phyloP scores from a whole-genome alignment of 2,888 invertebrate species.

The Tetragonisca angustula region DNA sequence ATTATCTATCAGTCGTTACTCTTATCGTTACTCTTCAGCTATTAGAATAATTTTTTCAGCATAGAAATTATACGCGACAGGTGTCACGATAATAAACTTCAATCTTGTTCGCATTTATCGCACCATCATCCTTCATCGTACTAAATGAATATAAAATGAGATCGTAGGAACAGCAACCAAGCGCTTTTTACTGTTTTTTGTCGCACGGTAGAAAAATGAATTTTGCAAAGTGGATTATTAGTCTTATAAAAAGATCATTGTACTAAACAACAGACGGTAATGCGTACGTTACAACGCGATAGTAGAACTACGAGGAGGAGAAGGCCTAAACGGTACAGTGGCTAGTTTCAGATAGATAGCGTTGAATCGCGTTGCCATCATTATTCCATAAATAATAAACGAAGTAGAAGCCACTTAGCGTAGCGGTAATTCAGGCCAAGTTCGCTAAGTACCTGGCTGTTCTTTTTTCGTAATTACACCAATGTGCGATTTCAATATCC shows the following conservation, averaged over 20 bases:
- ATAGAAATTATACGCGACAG: not conserved
- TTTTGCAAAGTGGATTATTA: slow-evolving; percentile 4
- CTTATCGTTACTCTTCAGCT: not conserved
- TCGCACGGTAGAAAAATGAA: not conserved
- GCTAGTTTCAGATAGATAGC: not conserved
- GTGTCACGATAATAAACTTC: not conserved
- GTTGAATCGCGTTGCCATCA: slow-evolving; percentile 38
- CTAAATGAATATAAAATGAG: not conserved
- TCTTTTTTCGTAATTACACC: slow-evolving; percentile 46
- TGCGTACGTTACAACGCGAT: slow-evolving; percentile 26
- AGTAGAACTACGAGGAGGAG: not conserved
- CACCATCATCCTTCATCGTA: not conserved
- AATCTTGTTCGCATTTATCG: not conserved
- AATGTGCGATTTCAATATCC: slow-evolving; percentile 70
- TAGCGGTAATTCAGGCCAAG: slow-evolving; percentile 36
- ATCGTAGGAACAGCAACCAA: not conserved
- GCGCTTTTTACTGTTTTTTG: not conserved
- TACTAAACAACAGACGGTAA: not conserved
- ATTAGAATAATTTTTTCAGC: not conserved
- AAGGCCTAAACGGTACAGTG: not conserved
- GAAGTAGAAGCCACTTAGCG: slow-evolving; percentile 27
- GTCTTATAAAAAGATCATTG: not conserved
- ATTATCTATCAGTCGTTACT: not conserved
- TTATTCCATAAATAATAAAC: slow-evolving; percentile 54
- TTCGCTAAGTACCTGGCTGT: not conserved